A percentile compares a stretch with the other conserved stretches of the same genome.
Conservation (phyloP, 2,113 vertebrate species). For the Pyxicephalus adspersus region DNA sequence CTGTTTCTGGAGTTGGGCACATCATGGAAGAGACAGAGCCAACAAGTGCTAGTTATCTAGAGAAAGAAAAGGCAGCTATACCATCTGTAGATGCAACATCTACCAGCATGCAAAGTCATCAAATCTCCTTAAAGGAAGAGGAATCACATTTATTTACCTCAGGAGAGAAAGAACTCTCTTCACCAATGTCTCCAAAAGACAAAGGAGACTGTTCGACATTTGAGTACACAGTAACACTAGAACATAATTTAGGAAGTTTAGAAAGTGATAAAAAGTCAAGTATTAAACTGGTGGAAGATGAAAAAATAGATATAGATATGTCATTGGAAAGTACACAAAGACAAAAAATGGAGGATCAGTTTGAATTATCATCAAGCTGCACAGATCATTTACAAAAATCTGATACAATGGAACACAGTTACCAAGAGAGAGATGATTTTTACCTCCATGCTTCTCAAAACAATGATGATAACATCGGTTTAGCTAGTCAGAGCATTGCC, state of each 20-base stretch:
- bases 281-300: constrained; percentile 51
- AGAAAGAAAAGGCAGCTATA: constrained; percentile 60
- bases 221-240: constrained; percentile 66
- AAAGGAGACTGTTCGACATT: constrained; percentile 65
- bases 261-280: constrained; percentile 55
- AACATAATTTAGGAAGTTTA: constrained; percentile 56
- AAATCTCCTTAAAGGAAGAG: constrained; percentile 75
- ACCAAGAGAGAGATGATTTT: constrained; percentile 52
- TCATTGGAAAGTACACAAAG: constrained; percentile 62
- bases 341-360: constrained; percentile 56
- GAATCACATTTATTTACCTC: constrained; percentile 70
- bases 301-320: constrained; percentile 61
- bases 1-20: constrained; percentile 67
- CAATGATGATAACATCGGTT: constrained; percentile 71
- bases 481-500: constrained; percentile 63
- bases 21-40: constrained; percentile 52
- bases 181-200: constrained; percentile 70
- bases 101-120: constrained; percentile 62
- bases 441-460: constrained; percentile 50
- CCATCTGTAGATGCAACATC: constrained; percentile 51
- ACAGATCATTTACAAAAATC: constrained; percentile 60
- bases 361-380: constrained; percentile 59
- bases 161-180: constrained; percentile 76
- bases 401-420: constrained; percentile 46
- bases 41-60: constrained; percentile 60